Conservation (phyloP, 2,888 invertebrate genomes). For the Lissocephala sabroskyi region DNA sequence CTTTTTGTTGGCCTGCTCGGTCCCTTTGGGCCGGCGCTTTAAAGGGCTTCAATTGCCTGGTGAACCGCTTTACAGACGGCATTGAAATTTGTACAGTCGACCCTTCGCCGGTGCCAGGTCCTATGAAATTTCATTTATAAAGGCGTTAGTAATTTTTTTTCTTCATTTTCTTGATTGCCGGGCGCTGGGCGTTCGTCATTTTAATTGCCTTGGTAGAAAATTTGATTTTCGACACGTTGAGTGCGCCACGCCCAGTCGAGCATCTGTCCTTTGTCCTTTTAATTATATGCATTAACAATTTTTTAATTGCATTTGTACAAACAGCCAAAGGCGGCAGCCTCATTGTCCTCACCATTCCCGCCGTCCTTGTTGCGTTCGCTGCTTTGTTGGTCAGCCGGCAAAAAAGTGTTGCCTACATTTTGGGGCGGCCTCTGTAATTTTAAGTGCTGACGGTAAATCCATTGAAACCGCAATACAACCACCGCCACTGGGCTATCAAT, state of each 20-base stretch:
- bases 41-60: background rate
- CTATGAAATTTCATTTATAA: constrained; percentile 40
- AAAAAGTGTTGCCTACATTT: too few species aligned
- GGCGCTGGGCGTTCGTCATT: background rate
- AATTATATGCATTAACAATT: constrained; percentile 48
- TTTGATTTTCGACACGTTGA: constrained; percentile 30
- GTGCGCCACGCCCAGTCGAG: background rate
- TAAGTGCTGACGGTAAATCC: too few species aligned
- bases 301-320: constrained; percentile 32
- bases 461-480: too few species aligned
- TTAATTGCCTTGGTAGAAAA: constrained; percentile 34
- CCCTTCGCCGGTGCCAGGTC: too few species aligned
- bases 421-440: too few species aligned
- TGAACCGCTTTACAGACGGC: background rate
- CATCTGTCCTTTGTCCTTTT: constrained; percentile 44
- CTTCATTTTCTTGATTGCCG: too few species aligned
- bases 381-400: too few species aligned
- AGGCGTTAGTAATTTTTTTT: constrained; percentile 41
- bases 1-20: background rate
- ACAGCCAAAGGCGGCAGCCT: too few species aligned
- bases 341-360: too few species aligned
- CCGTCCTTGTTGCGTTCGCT: too few species aligned
- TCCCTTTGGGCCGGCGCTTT: too few species aligned
- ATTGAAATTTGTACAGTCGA: constrained; percentile 1
- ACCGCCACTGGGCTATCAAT: too few species aligned